Evolutionary conservation across 2,888 invertebrate genomes (phyloP).

Genomic region (Tipula confusa): DNA sequence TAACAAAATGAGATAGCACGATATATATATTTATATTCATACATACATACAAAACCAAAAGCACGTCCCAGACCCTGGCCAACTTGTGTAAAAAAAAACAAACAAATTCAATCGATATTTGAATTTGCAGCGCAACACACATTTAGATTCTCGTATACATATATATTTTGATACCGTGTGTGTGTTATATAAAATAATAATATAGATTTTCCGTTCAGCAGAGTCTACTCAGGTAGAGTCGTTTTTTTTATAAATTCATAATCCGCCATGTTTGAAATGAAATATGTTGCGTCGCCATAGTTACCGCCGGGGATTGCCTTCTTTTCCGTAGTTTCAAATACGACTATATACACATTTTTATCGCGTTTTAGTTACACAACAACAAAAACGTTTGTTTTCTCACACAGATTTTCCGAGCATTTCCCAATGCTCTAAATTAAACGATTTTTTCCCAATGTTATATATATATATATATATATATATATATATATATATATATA

Average conservation of each 20-base stretch:
- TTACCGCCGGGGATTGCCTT: constrained; percentile 5
- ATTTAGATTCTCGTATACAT: background rate
- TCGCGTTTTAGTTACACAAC: background rate
- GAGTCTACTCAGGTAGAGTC: background rate
- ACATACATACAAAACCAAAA: background rate
- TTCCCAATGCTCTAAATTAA: background rate
- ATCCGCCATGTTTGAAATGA: background rate
- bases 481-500: too few relatives aligned
- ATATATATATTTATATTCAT: background rate
- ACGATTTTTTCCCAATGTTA: background rate
- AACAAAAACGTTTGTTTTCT: background rate
- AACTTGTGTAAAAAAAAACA: background rate
- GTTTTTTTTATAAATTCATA: background rate
- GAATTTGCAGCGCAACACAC: background rate
- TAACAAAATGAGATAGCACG: background rate
- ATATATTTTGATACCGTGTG: background rate
- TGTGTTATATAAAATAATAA: background rate
- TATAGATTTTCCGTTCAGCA: background rate
- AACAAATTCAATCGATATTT: background rate
- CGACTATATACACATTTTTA: background rate
- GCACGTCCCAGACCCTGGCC: constrained; percentile 25
- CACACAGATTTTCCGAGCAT: background rate
- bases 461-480: background rate
- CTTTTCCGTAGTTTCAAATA: background rate
- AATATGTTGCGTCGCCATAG: background rate